phyloP scores from a whole-genome alignment of 1,140 invertebrate genomes.

The Brachionus sp. region DNA sequence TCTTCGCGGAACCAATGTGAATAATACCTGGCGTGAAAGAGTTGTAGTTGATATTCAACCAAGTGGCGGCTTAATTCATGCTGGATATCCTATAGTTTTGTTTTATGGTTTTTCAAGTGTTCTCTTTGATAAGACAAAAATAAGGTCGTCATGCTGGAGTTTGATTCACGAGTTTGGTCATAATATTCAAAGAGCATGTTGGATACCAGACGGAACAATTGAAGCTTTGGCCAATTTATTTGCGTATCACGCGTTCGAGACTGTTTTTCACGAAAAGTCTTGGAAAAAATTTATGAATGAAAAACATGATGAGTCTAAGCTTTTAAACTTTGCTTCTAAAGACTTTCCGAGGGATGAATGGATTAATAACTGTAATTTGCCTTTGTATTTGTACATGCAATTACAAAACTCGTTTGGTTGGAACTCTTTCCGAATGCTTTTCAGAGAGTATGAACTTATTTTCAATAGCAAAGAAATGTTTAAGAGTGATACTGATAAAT shows the following conservation, averaged over 20 bases:
- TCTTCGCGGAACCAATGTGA: constrained; percentile 47
- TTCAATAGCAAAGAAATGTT: background rate
- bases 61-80: constrained; percentile 47
- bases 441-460: constrained; percentile 15
- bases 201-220: constrained; percentile 48
- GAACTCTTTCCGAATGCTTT: constrained; percentile 6
- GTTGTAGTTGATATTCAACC: constrained; percentile 49
- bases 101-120: background rate
- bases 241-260: constrained; percentile 49
- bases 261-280: constrained; percentile 43
- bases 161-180: constrained; percentile 50
- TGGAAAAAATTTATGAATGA: constrained; percentile 48
- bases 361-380: background rate
- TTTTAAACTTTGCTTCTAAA: background rate
- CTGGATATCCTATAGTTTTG: constrained; percentile 49
- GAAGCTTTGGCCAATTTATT: constrained; percentile 50
- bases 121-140: background rate
- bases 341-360: background rate
- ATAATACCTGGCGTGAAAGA: constrained; percentile 45
- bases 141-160: constrained; percentile 47
- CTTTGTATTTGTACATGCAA: constrained; percentile 19
- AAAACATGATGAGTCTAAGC: background rate
- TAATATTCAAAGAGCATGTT: constrained; percentile 48
- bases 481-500: constrained; percentile 20
- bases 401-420: constrained; percentile 16